Evolutionary conservation across 2,797 vertebrate species (phyloP), one percentile per base, ranked within the genome.

Genomic region (Moxostoma hubbsi): DNA sequence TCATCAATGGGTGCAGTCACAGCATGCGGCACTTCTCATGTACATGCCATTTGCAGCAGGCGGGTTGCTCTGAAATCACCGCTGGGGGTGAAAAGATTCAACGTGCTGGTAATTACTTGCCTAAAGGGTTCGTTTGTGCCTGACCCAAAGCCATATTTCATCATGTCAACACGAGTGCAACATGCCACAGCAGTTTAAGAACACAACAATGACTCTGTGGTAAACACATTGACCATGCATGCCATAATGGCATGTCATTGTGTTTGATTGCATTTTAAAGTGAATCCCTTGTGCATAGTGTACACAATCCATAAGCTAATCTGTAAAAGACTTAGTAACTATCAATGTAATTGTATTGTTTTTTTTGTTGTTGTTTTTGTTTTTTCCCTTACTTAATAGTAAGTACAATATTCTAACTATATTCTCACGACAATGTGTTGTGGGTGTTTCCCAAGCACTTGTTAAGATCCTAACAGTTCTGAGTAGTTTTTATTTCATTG

Each of bases 21-120:
- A 82, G 77, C 70, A 65, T 59, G n/a, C 16, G 13, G 45, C 70
- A 80, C 45, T 43, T 7, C 55, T 49, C 16, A 51, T 43, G 9
- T n/a, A 47, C 5, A 2, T 74, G 51, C 55, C 11, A 12, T 53
- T 51, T 45, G 18, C 15, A 43, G 43, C 7, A 58, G 63, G 65
- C 5, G n/a, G 79, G 36, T 36, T 36, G 36, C 36, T 36, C 36
- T 49, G 53, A 53, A 43, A 16, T 55, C 69, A 64, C 68, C 12
- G 53, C 73, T 74, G 70, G 76, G 82, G 84, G 76, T 88, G 84
- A 80, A 68, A 79, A 70, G 83, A 84, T 75, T 78, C 81, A 69
- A 65, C 59, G 65, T 62, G 76, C 73, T 88, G 85, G 85, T 88
- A 86, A 90, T 88, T 88, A 84, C 80, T 77, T 81, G 63, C 74